Conservation (phyloP, 2,113 vertebrate genomes). For the Prochilodus magdalenae region DNA sequence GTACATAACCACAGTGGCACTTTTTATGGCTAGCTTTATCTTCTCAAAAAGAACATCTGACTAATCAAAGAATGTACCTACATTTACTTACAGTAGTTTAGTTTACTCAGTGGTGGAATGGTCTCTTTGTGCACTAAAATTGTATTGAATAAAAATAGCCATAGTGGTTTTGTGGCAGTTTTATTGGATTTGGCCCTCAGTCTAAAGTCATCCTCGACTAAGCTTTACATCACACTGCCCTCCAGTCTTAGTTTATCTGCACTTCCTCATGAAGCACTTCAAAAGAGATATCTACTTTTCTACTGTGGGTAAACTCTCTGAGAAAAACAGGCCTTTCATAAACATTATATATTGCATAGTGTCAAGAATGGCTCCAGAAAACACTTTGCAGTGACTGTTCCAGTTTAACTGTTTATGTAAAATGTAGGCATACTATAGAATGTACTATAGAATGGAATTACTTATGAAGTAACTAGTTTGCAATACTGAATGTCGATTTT, state of each 20-base stretch:
- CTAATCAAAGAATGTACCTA: constrained; percentile 1
- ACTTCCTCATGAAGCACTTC: constrained; percentile 47
- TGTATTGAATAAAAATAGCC: constrained; percentile 17
- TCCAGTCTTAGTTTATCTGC: constrained; percentile 40
- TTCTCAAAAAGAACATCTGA: constrained; percentile 1
- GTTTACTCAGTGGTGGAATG: constrained; percentile 31
- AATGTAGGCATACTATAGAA: constrained; percentile 42
- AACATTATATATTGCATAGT: constrained; percentile 67
- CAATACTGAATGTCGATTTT: constrained; percentile 47
- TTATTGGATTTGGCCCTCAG: constrained; percentile 43
- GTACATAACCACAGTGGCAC: background rate
- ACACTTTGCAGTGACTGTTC: constrained; percentile 60
- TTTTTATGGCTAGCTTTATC: background rate
- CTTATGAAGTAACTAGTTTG: constrained; percentile 34
- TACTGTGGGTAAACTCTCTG: constrained; percentile 50
- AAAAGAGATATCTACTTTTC: constrained; percentile 49
- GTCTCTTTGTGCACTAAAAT: constrained; percentile 25
- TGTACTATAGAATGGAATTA: constrained; percentile 41
- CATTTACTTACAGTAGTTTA: background rate
- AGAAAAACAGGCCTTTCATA: constrained; percentile 58
- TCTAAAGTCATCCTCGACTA: constrained; percentile 27
- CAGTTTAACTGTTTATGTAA: constrained; percentile 45
- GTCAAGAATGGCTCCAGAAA: constrained; percentile 63
- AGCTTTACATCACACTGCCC: constrained; percentile 44
- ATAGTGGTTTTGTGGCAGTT: constrained; percentile 44